Evolutionary conservation across 2,888 invertebrate genomes (phyloP), one percentile per base, ranked within the genome.

Genomic region (Heliconius erato): DNA sequence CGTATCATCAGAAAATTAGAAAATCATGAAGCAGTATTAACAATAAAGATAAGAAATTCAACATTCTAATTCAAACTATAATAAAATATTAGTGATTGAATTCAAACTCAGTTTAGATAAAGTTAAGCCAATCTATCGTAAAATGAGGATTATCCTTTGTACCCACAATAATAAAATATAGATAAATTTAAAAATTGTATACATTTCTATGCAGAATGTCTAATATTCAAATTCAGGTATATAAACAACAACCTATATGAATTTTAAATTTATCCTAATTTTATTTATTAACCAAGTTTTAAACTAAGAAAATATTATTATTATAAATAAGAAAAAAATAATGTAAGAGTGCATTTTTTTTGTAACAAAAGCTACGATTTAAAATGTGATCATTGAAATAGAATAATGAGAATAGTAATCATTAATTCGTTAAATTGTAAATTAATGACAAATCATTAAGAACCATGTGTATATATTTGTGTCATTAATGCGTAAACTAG

Each of bases 401-500:
- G n/a, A 72, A 72, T 44, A 72, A 44, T 72, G 40, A 72, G 16
- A 5, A 19, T 44, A 44, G 59, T 59, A 74, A 49, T 78, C 65
- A 78, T 78, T 28, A 65, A 23, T 23, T 63, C 16, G 63, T n/a
- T 59, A 35, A 76, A 63, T n/a, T 76, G 76, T 76, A 76, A 59
- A 76, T 76, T 76, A 76, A 76, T 59, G 71, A 59, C 16, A 76
- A 63, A 76, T 63, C 35, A 63, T 63, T 16, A 59, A 19, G 16
- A 44, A 40, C 67, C 67, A 78, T 40, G 67, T 78, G 67, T 79
- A 71, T 79, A 69, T 49, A 79, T 35, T 78, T 79, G 77, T 54
- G 67, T 28, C 74, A 79, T 74, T 82, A 69, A 72, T 79, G 81
- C 78, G 72, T 82, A 74, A 59, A 44, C 26, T 63, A n/a, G 54